These are phyloP conservation scores for Rhadinocentrus ornatus DNA, from an alignment of 2,797 vertebrate species.

Conservation along the genomic window DNA sequence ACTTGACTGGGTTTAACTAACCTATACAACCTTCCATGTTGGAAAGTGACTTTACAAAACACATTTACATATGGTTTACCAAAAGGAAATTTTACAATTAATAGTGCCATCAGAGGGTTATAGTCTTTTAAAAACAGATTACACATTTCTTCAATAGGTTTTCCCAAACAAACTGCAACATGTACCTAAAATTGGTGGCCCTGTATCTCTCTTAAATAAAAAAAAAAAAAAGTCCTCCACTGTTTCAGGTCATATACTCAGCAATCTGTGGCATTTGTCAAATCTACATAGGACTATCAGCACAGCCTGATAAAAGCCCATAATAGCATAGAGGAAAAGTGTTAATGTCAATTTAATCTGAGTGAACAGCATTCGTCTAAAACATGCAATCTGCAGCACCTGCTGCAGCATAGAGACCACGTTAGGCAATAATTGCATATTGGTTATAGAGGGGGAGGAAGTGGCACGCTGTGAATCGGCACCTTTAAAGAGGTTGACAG, in stretches of 20 bases:
- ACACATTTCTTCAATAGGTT: too few relatives aligned
- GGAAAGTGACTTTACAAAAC: not conserved
- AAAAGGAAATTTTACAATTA: not conserved
- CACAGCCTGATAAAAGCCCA: slow-evolving; percentile 29
- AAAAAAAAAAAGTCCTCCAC: slow-evolving; percentile 18
- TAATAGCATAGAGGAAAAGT: slow-evolving; percentile 25
- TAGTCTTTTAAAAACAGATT: too few relatives aligned
- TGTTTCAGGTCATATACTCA: slow-evolving; percentile 8
- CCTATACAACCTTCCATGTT: not conserved
- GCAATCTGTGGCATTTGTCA: slow-evolving; percentile 9
- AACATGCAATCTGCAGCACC: slow-evolving; percentile 60
- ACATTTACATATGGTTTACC: not conserved
- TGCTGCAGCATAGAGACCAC: slow-evolving; percentile 41
- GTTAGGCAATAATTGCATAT: slow-evolving; percentile 68
- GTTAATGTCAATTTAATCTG: slow-evolving; percentile 44
- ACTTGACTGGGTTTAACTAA: not conserved
- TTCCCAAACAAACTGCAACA: slow-evolving; percentile 7
- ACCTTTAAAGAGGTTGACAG: slow-evolving; percentile 67
- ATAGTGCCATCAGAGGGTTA: not conserved
- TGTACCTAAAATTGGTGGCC: slow-evolving; percentile 9
- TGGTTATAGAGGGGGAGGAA: slow-evolving; percentile 59
- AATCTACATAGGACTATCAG: slow-evolving; percentile 12
- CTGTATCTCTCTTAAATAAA: not conserved
- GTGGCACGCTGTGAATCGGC: slow-evolving; percentile 57
- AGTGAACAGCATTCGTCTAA: slow-evolving; percentile 46